A percentile compares a stretch with the other conserved stretches of the same genome.
Conservation (phyloP, 2,113 vertebrate species). For the Macrotis lagotis region DNA sequence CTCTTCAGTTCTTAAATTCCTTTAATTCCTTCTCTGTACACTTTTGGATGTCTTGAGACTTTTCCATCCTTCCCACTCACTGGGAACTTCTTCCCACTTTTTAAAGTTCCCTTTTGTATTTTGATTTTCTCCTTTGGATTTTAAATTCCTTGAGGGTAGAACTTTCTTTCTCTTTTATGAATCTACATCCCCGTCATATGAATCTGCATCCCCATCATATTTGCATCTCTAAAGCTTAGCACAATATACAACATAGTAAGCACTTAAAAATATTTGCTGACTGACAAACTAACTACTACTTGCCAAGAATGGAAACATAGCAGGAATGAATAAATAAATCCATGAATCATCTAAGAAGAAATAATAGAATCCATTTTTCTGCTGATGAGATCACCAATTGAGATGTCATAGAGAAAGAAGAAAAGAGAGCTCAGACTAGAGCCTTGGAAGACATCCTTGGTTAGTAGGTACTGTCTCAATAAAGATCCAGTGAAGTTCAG, state of each 20-base stretch:
- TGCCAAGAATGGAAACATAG: not conserved
- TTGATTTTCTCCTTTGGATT: not conserved
- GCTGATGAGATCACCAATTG: not conserved
- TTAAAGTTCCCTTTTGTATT: not conserved
- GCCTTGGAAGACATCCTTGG: not conserved
- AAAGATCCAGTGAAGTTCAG: not conserved
- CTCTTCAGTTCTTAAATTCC: not conserved
- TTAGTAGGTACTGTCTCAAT: not conserved
- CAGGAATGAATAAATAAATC: not conserved
- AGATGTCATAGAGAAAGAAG: not conserved
- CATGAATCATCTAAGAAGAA: no score
- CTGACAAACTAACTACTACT: not conserved
- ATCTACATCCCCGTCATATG: not conserved
- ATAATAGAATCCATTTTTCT: not conserved
- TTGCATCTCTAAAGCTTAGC: not conserved
- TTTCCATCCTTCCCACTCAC: not conserved
- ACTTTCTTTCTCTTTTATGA: no score
- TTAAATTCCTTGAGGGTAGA: not conserved
- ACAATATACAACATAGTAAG: not conserved
- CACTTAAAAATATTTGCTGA: not conserved
- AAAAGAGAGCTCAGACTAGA: not conserved
- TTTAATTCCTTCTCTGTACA: not conserved
- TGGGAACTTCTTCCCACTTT: not conserved
- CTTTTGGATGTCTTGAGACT: not conserved
- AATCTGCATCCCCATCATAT: not conserved